Conservation (phyloP, 1,140 invertebrate species). For the Cotesia chilonis region DNA sequence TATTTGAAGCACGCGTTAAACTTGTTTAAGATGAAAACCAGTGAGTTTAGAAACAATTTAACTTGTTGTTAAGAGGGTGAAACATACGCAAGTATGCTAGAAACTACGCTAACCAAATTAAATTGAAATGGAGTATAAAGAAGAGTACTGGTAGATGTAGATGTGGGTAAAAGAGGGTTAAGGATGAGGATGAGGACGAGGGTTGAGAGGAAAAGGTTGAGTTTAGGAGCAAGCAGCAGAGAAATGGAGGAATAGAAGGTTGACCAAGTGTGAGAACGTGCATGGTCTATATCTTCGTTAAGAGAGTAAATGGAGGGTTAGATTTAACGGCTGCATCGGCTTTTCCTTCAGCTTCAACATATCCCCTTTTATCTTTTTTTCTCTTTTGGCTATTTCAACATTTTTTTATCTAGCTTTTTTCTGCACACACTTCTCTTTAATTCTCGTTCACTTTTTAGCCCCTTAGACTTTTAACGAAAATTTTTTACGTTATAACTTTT, state of each 20-base stretch:
- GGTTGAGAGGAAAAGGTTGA: background rate
- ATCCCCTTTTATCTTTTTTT: background rate
- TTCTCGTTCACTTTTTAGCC: background rate
- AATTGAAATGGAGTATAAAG: conserved; percentile 14
- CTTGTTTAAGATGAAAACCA: no score
- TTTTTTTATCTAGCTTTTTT: background rate
- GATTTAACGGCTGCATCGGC: conserved; percentile 28
- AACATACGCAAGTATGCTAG: background rate
- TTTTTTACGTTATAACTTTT: conserved; percentile 29
- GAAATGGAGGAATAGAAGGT: background rate
- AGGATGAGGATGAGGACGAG: background rate
- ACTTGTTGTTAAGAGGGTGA: no score
- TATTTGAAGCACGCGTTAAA: no score
- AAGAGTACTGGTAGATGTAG: background rate
- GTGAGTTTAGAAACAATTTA: no score
- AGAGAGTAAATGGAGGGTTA: conserved; percentile 31
- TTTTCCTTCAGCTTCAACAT: conserved; percentile 29
- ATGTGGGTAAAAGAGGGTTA: background rate
- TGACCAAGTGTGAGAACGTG: conserved; percentile 1
- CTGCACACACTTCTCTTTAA: conserved; percentile 4
- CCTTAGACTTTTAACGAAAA: no score
- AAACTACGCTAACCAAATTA: background rate
- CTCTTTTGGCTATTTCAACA: background rate
- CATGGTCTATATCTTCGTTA: conserved; percentile 35
- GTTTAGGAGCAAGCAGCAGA: background rate